These are phyloP conservation scores for Spisula subtruncata DNA, from an alignment of 2,888 invertebrate species.

Conservation along the genomic window DNA sequence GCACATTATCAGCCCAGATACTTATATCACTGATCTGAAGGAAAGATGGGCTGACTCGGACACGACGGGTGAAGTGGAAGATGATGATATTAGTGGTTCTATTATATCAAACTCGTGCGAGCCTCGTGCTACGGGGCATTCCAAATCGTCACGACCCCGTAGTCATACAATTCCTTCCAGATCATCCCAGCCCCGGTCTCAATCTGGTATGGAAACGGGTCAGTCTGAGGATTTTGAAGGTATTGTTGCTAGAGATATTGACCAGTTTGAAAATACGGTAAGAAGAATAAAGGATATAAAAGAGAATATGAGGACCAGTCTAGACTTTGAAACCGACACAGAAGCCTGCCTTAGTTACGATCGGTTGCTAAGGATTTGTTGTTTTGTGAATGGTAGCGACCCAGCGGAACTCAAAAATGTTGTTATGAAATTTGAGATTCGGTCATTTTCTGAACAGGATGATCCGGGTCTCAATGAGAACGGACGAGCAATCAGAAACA, in stretches of 20 bases:
- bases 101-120: background rate
- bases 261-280: conserved; percentile 34
- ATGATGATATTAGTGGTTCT: background rate
- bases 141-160: background rate
- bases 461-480: background rate
- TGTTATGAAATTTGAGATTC: conserved; percentile 45
- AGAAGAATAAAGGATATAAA: conserved; percentile 28
- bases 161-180: too few relatives aligned
- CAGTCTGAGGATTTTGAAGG: background rate
- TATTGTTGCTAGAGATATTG: background rate
- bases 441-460: conserved; percentile 22
- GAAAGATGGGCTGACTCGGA: background rate
- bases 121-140: background rate
- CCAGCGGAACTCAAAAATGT: conserved; percentile 37
- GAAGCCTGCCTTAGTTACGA: conserved; percentile 39
- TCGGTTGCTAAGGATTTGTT: conserved; percentile 63
- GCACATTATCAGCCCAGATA: conserved; percentile 43
- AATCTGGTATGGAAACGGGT: background rate
- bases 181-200: background rate
- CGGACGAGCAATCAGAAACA: background rate
- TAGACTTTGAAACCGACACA: conserved; percentile 30
- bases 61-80: background rate
- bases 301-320: conserved; percentile 25
- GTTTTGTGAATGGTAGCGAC: conserved; percentile 46
- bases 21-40: conserved; percentile 35